Percentiles rank a stretch among this genome's conserved stretches.
phyloP scores from a whole-genome alignment of 2,113 vertebrate genomes.

The Nymphicus hollandicus region DNA sequence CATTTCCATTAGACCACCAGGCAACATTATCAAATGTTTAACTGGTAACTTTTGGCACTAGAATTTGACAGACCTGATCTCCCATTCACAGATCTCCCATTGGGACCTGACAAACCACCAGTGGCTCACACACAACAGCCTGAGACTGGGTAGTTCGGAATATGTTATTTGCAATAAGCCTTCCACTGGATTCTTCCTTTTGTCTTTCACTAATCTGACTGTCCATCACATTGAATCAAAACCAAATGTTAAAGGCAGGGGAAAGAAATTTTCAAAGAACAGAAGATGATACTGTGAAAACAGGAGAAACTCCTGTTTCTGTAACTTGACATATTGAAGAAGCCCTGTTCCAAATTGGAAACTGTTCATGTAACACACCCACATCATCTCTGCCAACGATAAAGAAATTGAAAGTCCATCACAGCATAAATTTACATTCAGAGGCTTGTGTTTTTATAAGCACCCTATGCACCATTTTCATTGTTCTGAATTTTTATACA shows the following conservation, averaged over 20 bases:
- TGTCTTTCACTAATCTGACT: neutral
- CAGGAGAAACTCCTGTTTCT: constrained; percentile 6
- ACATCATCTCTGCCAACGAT: neutral
- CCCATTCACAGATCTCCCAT: neutral
- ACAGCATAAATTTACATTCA: neutral
- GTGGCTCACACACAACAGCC: neutral
- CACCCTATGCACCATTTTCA: neutral
- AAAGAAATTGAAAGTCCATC: neutral
- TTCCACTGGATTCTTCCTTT: constrained; percentile 7
- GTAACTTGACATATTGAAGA: neutral
- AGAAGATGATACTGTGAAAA: neutral
- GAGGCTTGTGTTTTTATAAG: neutral
- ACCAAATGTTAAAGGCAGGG: neutral
- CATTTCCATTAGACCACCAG: neutral
- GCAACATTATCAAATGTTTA: neutral
- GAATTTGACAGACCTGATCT: neutral
- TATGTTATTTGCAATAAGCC: neutral
- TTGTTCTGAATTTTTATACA: neutral
- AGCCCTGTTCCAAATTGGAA: neutral
- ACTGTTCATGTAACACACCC: neutral
- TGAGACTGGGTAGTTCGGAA: neutral
- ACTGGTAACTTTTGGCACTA: neutral
- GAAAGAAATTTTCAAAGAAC: neutral
- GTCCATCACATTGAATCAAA: constrained; percentile 5
- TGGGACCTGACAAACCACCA: neutral